A percentile compares a stretch with the other conserved stretches of the same genome.
phyloP scores from a whole-genome alignment of 2,888 invertebrate species.

The Thera obeliscata region DNA sequence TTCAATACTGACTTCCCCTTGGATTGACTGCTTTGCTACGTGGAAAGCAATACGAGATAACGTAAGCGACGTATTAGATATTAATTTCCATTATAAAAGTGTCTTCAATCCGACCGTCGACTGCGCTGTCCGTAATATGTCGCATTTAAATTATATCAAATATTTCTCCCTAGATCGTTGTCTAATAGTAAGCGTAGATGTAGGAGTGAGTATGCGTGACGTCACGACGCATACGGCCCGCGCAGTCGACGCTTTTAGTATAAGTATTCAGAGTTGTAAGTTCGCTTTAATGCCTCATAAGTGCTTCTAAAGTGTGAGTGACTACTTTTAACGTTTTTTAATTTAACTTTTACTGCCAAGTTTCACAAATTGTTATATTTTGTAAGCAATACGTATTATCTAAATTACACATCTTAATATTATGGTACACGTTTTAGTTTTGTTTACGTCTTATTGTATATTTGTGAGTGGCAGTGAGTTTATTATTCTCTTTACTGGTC shows the following conservation, averaged over 20 bases:
- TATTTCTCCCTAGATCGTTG: constrained; percentile 67
- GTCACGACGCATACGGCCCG: constrained; percentile 44
- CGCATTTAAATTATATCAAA: constrained; percentile 70
- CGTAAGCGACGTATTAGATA: constrained; percentile 74
- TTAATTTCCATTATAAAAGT: constrained; percentile 74
- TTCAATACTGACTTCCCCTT: constrained; percentile 60
- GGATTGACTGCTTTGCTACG: constrained; percentile 64
- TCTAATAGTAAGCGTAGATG: constrained; percentile 55
- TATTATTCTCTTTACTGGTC: constrained; percentile 21
- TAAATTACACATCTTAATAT: constrained; percentile 70
- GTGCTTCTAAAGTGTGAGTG: constrained; percentile 77
- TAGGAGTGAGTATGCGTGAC: constrained; percentile 21
- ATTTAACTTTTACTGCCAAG: constrained; percentile 75
- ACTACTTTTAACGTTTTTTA: constrained; percentile 65
- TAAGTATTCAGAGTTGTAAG: constrained; percentile 67
- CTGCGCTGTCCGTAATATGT: constrained; percentile 57
- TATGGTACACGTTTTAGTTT: constrained; percentile 74
- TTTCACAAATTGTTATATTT: constrained; percentile 77
- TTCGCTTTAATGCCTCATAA: constrained; percentile 78
- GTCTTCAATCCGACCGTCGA: constrained; percentile 62
- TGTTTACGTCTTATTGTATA: constrained; percentile 69
- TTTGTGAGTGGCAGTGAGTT: constrained; percentile 50
- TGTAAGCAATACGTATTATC: constrained; percentile 65
- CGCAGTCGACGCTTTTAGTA: constrained; percentile 48
- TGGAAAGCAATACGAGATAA: constrained; percentile 52